Evolutionary conservation across 2,888 invertebrate species (phyloP).

Genomic region (Neocrepidodera transversa): DNA sequence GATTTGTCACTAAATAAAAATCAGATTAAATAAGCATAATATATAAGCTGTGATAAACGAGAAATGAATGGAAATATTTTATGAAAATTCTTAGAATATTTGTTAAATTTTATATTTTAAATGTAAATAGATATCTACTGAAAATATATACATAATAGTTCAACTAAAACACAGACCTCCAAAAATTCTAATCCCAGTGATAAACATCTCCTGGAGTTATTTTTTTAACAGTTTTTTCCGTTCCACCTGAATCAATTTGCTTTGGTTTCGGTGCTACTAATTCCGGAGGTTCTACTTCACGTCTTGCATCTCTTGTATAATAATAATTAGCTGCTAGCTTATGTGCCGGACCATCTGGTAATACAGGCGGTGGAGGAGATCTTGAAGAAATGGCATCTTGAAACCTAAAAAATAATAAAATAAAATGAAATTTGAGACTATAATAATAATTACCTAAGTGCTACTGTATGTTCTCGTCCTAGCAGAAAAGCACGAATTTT

Average conservation of each 20-base stretch:
- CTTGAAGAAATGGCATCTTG: conserved; percentile 72
- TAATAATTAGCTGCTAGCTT: conserved; percentile 85
- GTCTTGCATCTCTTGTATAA: conserved; percentile 79
- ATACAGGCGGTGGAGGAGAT: conserved; percentile 79
- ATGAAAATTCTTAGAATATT: too few relatives aligned
- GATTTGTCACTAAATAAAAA: too few relatives aligned
- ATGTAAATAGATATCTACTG: too few relatives aligned
- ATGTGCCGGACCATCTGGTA: conserved; percentile 85
- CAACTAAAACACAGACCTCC: background rate
- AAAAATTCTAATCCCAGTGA: conserved; percentile 46
- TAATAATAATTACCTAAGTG: conserved; percentile 60
- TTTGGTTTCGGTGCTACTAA: conserved; percentile 59
- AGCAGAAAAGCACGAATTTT: conserved; percentile 69
- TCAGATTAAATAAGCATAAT: too few relatives aligned
- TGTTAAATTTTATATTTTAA: too few relatives aligned
- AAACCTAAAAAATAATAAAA: conserved; percentile 56
- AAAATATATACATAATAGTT: background rate
- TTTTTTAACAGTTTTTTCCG: conserved; percentile 28
- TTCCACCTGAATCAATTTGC: conserved; percentile 42
- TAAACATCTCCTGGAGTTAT: conserved; percentile 49
- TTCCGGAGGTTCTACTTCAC: conserved; percentile 76
- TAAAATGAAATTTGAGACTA: background rate
- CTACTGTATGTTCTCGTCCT: conserved; percentile 64
- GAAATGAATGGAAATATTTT: too few relatives aligned
- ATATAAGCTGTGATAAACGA: too few relatives aligned